Evolutionary conservation across 2,797 vertebrate species (phyloP), one percentile per base, ranked within the genome.

Genomic region (Arnoldichthys spilopterus): DNA sequence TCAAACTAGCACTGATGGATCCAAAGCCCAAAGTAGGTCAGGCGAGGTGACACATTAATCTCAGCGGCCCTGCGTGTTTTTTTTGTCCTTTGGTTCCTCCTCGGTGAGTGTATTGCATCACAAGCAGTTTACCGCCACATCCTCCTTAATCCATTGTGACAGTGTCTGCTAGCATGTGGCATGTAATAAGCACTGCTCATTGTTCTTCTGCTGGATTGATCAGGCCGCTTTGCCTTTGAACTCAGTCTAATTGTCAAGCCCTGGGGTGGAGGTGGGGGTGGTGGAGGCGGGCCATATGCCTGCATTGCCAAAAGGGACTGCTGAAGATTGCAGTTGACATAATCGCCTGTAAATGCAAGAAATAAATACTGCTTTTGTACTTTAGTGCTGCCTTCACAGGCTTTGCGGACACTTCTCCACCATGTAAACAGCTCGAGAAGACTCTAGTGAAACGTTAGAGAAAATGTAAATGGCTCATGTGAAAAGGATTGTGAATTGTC

Each of bases 21-120:
- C 76, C 78, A 13, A 56, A 84, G 79, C 76, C 73, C 85, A 85
- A 92, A 91, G 90, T 86, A 88, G 92, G 89, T 90, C 89, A 89
- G 72, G 82, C 77, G 87, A 83, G 74, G 79, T 88, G 85, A 89
- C 73, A 40, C 68, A 40, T 75, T 83, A 74, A 85, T 82, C 82
- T 62, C 45, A 7, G 43, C 13, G 58, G 76, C 63, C 62, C 24
- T 51, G 26, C 1, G 4, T 53, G 6, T 53, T 26, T 28, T 26
- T 28, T 28, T 13, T 13, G 20, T 51, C 66, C 11, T 71, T 43
- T 59, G 5, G 18, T 68, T 66, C 6, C 47, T 61, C 75, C 67
- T 43, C 18, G n/a, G 63, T 64, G 75, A 73, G 69, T 22, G 58
- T 64, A 72, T 74, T 79, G 80, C 82, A 81, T 85, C 82, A 86